Base-by-base conservation (phyloP, 2,113 vertebrate species). In the Vidua chalybeata region DNA sequence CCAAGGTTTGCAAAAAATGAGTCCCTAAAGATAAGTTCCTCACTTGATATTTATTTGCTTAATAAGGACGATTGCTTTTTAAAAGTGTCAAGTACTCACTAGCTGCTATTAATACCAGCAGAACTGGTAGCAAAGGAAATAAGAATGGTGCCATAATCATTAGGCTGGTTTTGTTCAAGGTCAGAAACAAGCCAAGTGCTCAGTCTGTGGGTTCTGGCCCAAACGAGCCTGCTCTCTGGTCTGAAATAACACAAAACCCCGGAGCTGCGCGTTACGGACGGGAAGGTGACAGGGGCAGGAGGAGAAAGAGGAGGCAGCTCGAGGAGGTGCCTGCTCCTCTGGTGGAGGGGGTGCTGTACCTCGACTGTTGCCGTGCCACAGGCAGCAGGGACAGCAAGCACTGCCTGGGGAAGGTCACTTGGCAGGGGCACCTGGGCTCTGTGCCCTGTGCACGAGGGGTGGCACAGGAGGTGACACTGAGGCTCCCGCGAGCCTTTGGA, bases 31-130 rank as follows among this genome's bases (percentile, higher is more conserved):
- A 71, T 39, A 67, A 67, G 41, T 18, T 92, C 23, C 41, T 84
- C 28, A n/a, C 46, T 85, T 35, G 27, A 3, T 80, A 17, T 91
- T 96, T 91, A 67, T 87, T 73, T 83, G 49, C 64, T 63, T 74
- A 81, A 59, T 67, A 72, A 35, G 13, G 48, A 86, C 41, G 28
- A 86, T 37, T 71, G 6, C 45, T 74, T 86, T 79, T 51, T 35
- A 7, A 62, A 93, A 77, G 63, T 63, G 63, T 88, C 37, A 26
- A 37, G 19, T 45, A 11, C 27, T 85, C 35, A 63, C 66, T 46
- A 48, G 6, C 27, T 66, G 46, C 39, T 85, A 28, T 83, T 86
- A 77, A 80, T 51, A 13, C 16, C 28, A 90, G 30, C 59, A 55
- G 71, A 79, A 90, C 5, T 55, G 45, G 43, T 48, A 84, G 33